These are phyloP conservation scores for Psephotus haematonotus DNA, from an alignment of 2,113 vertebrate genomes.

Conservation along the genomic window DNA sequence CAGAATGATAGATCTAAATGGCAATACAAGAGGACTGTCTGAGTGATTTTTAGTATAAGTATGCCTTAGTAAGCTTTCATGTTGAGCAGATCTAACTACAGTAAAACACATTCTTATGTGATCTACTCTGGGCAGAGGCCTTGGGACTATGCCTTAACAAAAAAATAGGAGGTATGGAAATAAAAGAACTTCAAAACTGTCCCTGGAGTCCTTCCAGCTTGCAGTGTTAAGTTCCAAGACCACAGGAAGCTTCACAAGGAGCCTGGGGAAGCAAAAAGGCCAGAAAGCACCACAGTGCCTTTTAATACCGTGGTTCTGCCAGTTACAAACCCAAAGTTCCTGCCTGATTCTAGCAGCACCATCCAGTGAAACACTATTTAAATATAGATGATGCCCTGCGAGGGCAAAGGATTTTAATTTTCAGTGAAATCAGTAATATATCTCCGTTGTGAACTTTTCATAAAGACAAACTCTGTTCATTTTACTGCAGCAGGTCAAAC, in stretches of 20 bases:
- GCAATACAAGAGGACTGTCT: slow-evolving; percentile 88
- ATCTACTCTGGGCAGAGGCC: background rate
- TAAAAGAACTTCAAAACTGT: background rate
- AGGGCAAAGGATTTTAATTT: background rate
- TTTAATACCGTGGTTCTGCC: background rate
- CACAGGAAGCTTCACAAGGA: background rate
- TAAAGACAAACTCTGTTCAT: slow-evolving; percentile 16
- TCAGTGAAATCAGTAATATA: slow-evolving; percentile 10
- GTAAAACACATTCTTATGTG: background rate
- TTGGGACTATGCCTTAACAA: background rate
- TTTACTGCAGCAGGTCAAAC: slow-evolving; percentile 38
- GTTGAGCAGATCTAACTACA: slow-evolving; percentile 24
- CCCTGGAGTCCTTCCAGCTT: background rate
- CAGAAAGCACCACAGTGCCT: background rate
- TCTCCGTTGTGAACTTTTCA: slow-evolving; percentile 6
- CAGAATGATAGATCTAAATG: slow-evolving; percentile 99
- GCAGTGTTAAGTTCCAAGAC: background rate
- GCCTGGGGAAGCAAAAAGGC: background rate
- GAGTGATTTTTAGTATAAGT: slow-evolving; percentile 65
- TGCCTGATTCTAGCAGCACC: background rate
- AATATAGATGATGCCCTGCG: background rate
- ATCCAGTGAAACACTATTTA: background rate
- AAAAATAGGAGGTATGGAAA: background rate
- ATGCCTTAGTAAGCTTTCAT: slow-evolving; percentile 77
- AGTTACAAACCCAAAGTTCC: background rate